These are phyloP conservation scores for Leptinotarsa lineolata DNA, from an alignment of 1,140 invertebrate species.

Conservation along the genomic window DNA sequence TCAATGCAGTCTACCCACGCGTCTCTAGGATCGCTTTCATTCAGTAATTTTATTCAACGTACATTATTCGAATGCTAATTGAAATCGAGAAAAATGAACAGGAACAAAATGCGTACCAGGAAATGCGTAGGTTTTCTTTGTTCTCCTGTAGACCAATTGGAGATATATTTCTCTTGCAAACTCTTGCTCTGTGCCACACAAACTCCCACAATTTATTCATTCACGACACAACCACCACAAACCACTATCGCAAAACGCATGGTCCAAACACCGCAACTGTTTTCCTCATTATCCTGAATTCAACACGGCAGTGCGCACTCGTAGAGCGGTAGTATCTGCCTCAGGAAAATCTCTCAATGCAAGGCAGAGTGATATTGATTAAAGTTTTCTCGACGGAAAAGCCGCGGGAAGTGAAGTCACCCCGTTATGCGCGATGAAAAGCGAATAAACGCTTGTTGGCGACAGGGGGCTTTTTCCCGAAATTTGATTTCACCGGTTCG, in stretches of 20 bases:
- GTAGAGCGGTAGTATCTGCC: background rate
- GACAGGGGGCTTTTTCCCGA: background rate
- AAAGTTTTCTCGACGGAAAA: background rate
- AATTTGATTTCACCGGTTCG: background rate
- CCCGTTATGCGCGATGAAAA: background rate
- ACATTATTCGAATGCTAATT: too few relatives aligned
- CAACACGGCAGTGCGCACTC: background rate
- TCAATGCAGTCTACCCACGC: too few relatives aligned
- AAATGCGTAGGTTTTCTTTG: too few relatives aligned
- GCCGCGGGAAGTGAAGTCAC: background rate
- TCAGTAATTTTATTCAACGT: too few relatives aligned
- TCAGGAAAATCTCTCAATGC: background rate
- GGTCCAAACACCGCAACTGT: background rate
- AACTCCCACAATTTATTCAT: background rate
- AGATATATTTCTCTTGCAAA: too few relatives aligned
- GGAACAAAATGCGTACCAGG: too few relatives aligned
- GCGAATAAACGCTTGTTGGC: background rate
- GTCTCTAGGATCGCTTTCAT: too few relatives aligned
- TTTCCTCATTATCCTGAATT: background rate
- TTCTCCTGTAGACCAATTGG: too few relatives aligned
- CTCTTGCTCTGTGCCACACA: background rate
- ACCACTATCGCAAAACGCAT: background rate
- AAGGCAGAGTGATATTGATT: background rate
- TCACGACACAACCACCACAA: background rate
- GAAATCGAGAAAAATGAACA: too few relatives aligned